Evolutionary conservation across 2,113 vertebrate species (phyloP).

Genomic region (Oostethus manadensis): DNA sequence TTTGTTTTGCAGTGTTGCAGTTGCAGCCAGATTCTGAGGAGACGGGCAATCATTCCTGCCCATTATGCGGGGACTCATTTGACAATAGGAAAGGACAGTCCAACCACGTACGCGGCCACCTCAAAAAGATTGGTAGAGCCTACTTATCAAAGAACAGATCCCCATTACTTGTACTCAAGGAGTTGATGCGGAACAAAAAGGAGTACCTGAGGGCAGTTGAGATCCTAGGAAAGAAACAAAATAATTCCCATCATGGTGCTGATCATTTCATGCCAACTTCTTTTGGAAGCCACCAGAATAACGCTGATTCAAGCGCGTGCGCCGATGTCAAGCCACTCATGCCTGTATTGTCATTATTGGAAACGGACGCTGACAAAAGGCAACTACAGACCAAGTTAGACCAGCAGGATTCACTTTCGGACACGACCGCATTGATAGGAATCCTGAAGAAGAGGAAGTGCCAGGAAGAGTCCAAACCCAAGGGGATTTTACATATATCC

Average conservation of each 20-base stretch:
- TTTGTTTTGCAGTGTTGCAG: conserved; percentile 75
- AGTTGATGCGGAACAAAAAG: conserved; percentile 95
- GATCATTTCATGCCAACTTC: conserved; percentile 30
- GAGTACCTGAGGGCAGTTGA: conserved; percentile 89
- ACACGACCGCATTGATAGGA: conserved; percentile 90
- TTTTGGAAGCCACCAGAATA: conserved; percentile 55
- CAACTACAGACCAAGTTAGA: conserved; percentile 77
- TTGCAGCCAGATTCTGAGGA: conserved; percentile 79
- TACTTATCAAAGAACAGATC: conserved; percentile 86
- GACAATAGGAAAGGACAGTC: conserved; percentile 95
- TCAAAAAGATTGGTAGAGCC: conserved; percentile 90
- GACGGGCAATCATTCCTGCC: conserved; percentile 77
- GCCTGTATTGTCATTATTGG: conserved; percentile 66
- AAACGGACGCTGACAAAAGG: conserved; percentile 77
- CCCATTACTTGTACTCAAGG: conserved; percentile 86
- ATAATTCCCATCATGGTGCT: conserved; percentile 69
- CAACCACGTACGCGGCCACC: conserved; percentile 94
- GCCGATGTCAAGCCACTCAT: conserved; percentile 81
- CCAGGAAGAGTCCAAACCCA: conserved; percentile 84
- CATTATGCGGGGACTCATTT: conserved; percentile 91
- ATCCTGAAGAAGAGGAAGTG: conserved; percentile 93
- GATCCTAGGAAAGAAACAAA: conserved; percentile 84
- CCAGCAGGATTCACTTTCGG: conserved; percentile 79
- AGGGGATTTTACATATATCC: conserved; percentile 79
- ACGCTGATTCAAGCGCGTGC: conserved; percentile 79